Base-by-base conservation (phyloP, 2,113 vertebrate genomes). In the Isurus oxyrinchus region DNA sequence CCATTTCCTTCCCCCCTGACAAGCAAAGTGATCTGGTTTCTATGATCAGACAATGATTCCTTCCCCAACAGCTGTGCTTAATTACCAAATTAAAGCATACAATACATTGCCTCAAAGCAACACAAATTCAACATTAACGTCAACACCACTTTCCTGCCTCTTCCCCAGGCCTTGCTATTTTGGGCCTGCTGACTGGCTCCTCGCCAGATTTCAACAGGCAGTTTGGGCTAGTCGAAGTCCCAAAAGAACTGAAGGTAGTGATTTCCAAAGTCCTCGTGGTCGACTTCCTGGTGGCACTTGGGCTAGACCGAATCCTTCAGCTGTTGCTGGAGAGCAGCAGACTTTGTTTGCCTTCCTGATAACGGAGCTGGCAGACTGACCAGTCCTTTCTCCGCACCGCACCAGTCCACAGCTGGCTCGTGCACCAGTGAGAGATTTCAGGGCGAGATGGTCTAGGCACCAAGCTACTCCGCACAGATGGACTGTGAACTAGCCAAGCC, bases 301-400 rank as follows among this genome's bases (percentile, higher is more conserved):
- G 98, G 49, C 98, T 98, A 55, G 99, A 99, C 97, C 98, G 99
- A 11, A 55, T 98, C 86, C 98, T 99, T 87, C 99, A 99, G 97
- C 99, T 98, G 88, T 97, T 99, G 96, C 97, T 99, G 97, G 99
- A 99, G 81, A 98, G 98, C 97, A 98, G 98, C 96, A 98, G 98
- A 97, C 98, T 99, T 94, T 98, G 98, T 98, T 98, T 99, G 98
- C 98, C 98, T 98, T 99, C 98, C 97, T 99, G 98, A 99, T 97
- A 97, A 97, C 79, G 21, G 40, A 76, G 88, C 76, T 61, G 49
- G 67, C 49, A 59, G 88, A 31, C 69, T 57, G 94, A 55, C 88
- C 96, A 31, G 49, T 4, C 55, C 57, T 19, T 27, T 21, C 44
- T 40, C 57, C 35, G 96, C 72, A 94, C 57, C 59, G 96, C 59